These are phyloP conservation scores for Desoria tigrina DNA, from an alignment of 2,888 invertebrate genomes.

Conservation along the genomic window DNA sequence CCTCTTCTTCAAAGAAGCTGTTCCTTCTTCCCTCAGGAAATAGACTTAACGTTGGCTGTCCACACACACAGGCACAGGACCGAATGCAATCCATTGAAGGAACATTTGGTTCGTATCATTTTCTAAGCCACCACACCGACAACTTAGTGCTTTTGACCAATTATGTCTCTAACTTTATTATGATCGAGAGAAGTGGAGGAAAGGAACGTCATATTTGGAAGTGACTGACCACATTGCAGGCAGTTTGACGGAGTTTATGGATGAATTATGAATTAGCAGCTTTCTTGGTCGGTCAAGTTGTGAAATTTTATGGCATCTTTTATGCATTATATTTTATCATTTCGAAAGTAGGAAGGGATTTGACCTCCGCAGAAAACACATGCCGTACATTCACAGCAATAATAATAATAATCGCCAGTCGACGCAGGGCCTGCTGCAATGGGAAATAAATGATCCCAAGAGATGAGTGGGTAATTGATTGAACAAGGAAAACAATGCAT, in stretches of 20 bases:
- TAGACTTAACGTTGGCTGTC: no score
- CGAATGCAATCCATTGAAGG: no score
- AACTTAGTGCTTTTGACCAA: conserved; percentile 36
- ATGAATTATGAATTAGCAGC: conserved; percentile 21
- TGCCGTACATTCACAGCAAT: neutral
- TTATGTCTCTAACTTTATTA: conserved; percentile 40
- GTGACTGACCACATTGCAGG: conserved; percentile 19
- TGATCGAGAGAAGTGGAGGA: conserved; percentile 30
- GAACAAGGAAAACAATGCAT: neutral
- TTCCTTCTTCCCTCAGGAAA: no score
- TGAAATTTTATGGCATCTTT: conserved; percentile 6
- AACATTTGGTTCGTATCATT: conserved; percentile 1
- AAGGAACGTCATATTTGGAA: conserved; percentile 42
- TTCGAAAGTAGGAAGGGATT: neutral
- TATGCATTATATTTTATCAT: conserved; percentile 5
- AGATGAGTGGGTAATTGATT: neutral
- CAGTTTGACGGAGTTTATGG: conserved; percentile 31
- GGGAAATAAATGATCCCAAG: conserved; percentile 1
- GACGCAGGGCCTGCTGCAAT: neutral
- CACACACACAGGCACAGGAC: no score
- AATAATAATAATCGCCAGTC: no score
- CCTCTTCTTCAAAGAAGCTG: no score
- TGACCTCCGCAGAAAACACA: neutral
- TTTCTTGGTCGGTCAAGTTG: conserved; percentile 16
- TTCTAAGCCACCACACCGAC: conserved; percentile 21